Evolutionary conservation across 2,113 vertebrate species (phyloP).

Genomic region (Piprites chloris): DNA sequence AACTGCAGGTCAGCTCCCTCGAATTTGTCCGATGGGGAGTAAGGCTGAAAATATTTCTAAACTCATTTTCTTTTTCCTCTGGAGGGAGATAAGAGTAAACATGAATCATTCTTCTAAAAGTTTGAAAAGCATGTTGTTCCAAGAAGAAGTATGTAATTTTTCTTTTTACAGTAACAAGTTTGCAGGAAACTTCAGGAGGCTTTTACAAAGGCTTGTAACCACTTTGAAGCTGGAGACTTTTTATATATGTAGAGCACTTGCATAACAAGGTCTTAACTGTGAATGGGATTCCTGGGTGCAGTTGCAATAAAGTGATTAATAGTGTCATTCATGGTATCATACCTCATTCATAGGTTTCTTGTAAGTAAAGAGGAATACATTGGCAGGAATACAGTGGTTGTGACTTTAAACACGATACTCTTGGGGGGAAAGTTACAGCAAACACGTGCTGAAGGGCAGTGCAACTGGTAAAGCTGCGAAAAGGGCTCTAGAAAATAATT

Average conservation of each 20-base stretch:
- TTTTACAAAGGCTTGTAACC: not conserved
- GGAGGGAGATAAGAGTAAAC: conserved; percentile 12
- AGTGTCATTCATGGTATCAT: conserved; percentile 20
- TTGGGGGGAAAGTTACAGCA: not conserved
- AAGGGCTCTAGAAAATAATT: not conserved
- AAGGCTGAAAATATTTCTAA: conserved; percentile 12
- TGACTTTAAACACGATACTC: not conserved
- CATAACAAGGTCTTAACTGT: not conserved
- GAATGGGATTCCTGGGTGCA: conserved; percentile 27
- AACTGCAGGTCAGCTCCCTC: not conserved
- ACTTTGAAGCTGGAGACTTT: not conserved
- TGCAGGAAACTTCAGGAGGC: not conserved
- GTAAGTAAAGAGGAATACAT: not conserved
- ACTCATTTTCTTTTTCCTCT: not conserved
- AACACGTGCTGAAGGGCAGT: accelerated
- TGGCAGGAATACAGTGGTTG: not conserved
- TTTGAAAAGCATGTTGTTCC: not conserved
- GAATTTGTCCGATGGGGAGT: not conserved
- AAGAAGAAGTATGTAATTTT: not conserved
- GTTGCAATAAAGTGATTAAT: conserved; percentile 43
- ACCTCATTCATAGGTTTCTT: conserved; percentile 4
- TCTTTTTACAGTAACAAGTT: not conserved
- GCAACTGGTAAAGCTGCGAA: not conserved
- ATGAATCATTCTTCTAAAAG: conserved; percentile 5
- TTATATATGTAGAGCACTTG: not conserved